Conservation (phyloP, 2,113 vertebrate genomes). For the Epinephelus fuscoguttatus region DNA sequence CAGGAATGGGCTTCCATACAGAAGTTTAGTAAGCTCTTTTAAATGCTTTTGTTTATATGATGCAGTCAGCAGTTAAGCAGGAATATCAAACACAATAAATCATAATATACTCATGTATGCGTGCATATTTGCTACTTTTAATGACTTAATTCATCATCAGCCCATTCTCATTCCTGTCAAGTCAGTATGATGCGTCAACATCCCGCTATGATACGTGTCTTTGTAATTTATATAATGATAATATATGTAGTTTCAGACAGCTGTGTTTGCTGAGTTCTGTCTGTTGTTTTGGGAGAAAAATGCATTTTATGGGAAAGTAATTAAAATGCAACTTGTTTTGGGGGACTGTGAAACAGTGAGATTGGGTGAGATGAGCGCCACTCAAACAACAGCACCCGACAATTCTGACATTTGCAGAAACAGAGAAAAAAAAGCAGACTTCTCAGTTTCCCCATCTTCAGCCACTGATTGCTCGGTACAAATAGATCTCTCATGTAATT, state of each 20-base stretch:
- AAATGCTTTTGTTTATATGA: slow-evolving; percentile 1
- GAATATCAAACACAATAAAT: slow-evolving; percentile 8
- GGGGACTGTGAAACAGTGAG: neutral
- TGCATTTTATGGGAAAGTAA: slow-evolving; percentile 15
- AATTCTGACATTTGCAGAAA: slow-evolving; percentile 41
- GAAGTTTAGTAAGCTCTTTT: neutral
- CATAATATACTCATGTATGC: neutral
- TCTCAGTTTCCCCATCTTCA: slow-evolving; percentile 50
- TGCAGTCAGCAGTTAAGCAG: neutral
- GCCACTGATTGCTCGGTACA: slow-evolving; percentile 56
- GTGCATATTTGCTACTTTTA: slow-evolving; percentile 28
- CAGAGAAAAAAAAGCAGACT: neutral
- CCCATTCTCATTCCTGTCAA: neutral
- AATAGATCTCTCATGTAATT: slow-evolving; percentile 68
- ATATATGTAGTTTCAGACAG: neutral
- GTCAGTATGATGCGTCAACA: neutral
- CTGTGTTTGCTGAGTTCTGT: neutral
- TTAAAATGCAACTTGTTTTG: slow-evolving; percentile 20
- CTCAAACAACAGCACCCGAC: slow-evolving; percentile 18
- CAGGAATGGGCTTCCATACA: neutral
- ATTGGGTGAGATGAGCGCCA: slow-evolving; percentile 24
- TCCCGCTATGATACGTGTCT: neutral
- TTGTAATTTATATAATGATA: neutral
- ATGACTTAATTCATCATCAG: slow-evolving; percentile 10
- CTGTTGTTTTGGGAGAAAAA: slow-evolving; percentile 2